Conservation (phyloP, 2,797 vertebrate species). For the Danio jaintianensis region DNA sequence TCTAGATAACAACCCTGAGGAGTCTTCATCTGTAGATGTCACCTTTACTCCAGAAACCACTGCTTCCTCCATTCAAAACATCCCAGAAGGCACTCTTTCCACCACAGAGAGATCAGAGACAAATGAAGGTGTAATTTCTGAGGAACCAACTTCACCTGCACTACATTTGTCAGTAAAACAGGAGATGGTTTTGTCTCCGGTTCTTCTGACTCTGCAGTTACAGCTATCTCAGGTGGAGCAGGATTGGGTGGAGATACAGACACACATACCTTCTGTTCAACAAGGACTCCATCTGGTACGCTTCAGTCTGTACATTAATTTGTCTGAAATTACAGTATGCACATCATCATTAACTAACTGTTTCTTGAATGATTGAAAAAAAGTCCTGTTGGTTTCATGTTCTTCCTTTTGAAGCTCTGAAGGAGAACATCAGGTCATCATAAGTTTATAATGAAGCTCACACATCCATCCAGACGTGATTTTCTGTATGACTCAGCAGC, state of each 20-base stretch:
- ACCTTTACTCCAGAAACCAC: background rate
- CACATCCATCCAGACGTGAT: background rate
- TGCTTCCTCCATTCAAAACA: background rate
- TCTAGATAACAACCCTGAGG: background rate
- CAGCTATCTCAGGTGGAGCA: constrained; percentile 81
- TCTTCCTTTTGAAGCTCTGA: constrained; percentile 1
- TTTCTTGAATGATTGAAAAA: background rate
- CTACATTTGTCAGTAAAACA: constrained; percentile 12
- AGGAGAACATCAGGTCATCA: background rate
- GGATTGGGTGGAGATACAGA: constrained; percentile 83
- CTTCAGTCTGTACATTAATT: background rate
- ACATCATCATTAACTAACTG: background rate
- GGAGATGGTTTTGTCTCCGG: constrained; percentile 25
- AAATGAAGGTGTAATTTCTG: background rate
- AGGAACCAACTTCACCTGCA: background rate
- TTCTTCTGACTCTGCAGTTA: constrained; percentile 66
- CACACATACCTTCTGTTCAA: constrained; percentile 77
- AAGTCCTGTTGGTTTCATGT: background rate
- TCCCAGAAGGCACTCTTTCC: background rate
- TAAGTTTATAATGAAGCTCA: constrained; percentile 12
- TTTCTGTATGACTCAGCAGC: background rate
- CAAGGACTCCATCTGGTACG: constrained; percentile 85
- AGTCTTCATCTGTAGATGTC: background rate
- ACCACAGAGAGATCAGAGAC: background rate
- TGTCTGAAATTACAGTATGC: background rate